phyloP scores from a whole-genome alignment of 2,797 vertebrate genomes.

The Tamandua tetradactyla region DNA sequence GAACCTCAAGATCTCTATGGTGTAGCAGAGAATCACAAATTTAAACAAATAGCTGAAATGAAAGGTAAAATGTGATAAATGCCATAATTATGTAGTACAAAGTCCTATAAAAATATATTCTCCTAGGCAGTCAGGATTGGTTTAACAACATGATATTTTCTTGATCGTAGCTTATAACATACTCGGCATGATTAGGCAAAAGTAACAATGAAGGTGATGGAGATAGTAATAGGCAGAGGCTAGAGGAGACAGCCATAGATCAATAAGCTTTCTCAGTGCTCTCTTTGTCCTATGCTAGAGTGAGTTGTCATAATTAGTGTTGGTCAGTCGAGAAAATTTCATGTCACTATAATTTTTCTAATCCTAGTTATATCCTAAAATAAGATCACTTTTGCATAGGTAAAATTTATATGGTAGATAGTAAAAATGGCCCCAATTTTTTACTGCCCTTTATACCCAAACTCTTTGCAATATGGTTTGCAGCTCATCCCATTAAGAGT shows the following conservation, averaged over 20 bases:
- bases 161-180: conserved; percentile 6
- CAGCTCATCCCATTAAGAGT: neutral
- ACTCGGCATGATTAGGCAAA: conserved; percentile 12
- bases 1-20: neutral
- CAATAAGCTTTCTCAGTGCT: conserved; percentile 38
- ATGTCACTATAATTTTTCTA: conserved; percentile 33
- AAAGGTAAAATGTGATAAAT: neutral
- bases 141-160: neutral
- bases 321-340: conserved; percentile 33
- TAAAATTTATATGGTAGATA: conserved; percentile 6
- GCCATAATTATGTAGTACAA: neutral
- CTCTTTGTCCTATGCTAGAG: neutral
- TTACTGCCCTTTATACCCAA: neutral
- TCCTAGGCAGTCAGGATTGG: neutral
- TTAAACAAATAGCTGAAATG: neutral
- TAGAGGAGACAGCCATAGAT: neutral
- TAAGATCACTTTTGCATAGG: neutral
- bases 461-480: neutral
- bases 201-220: neutral
- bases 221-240: neutral
- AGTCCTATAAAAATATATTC: neutral
- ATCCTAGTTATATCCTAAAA: conserved; percentile 51
- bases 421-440: neutral
- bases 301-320: conserved; percentile 59
- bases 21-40: neutral